Evolutionary conservation across 1,140 invertebrate genomes (phyloP), one percentile per base, ranked within the genome.

Genomic region (Nylanderia fulva): DNA sequence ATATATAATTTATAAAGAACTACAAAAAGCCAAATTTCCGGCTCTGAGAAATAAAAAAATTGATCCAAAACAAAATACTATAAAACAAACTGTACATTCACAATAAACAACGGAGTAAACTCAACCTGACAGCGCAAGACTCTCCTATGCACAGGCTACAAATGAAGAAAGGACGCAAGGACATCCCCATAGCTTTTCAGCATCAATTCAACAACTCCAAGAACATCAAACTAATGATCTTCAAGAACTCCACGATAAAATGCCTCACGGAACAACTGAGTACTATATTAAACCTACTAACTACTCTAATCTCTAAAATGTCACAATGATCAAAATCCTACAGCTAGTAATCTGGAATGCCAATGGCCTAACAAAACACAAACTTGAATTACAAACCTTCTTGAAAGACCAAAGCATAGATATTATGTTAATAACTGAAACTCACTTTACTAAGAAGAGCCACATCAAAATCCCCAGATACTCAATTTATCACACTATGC

Each of bases 311-410:
- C 4, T 18, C 71, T 33, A 27, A 60, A 72, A 42, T 42, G 39
- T 9, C 39, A 1, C 9, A 42, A 42, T 42, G 2, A 42, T 11
- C 1, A 42, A 42, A 42, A 42, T 3, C 1, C 9, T 42, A 42
- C 39, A 42, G 9, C 39, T 42, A 42, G 39, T 11, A 8, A 42
- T 86, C 13, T 91, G 88, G 88, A 92, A 91, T 52, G 83, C 84
- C 13, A 92, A 91, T 52, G 88, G 89, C 2, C 56, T 91, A 29
- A 24, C 18, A 1, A 56, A 90, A 13, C 82, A 84, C 52, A 64
- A 52, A n/a, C 64, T 84, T 54, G 86, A 91, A 84, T 13, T 87
- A 64, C 56, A 85, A 80, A 18, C 2, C 3, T 29, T 61, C 11
- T 15, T 8, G 3, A 15, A 33, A 58, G n/a, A 11, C 0, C 11